Evolutionary conservation across 2,797 vertebrate genomes (phyloP).

Genomic region (Megaceryle alcyon): DNA sequence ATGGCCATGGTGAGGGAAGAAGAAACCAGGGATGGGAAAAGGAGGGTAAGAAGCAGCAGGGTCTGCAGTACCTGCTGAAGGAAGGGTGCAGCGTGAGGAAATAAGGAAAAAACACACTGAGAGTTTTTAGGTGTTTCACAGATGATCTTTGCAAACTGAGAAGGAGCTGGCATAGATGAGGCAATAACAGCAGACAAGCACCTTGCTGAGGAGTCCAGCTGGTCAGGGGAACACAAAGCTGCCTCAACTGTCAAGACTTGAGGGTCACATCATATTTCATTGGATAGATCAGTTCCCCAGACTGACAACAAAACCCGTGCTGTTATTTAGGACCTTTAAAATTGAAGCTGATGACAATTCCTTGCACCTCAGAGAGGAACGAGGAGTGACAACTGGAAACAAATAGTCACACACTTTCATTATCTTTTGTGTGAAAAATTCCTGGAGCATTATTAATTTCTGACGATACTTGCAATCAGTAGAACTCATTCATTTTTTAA

Average conservation of each 20-base stretch:
- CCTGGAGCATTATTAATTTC: slow-evolving; percentile 58
- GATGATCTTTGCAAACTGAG: neutral
- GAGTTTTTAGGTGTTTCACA: neutral
- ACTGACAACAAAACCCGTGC: neutral
- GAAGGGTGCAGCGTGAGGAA: neutral
- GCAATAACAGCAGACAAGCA: neutral
- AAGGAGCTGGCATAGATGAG: neutral
- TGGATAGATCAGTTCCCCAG: neutral
- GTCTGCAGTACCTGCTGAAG: neutral
- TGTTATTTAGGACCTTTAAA: neutral
- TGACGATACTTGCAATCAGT: slow-evolving; percentile 40
- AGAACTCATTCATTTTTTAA: slow-evolving; percentile 66
- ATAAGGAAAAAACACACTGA: neutral
- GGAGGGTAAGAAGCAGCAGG: neutral
- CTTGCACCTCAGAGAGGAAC: neutral
- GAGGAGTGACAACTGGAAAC: neutral
- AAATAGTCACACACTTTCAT: neutral
- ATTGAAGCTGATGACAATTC: neutral
- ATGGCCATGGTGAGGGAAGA: neutral
- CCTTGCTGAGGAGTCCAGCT: neutral
- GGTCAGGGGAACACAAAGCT: neutral
- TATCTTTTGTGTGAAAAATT: neutral
- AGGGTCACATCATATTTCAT: neutral
- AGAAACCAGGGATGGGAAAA: neutral
- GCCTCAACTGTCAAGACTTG: neutral